These are phyloP conservation scores for Aspidapion aeneum DNA, from an alignment of 2,888 invertebrate genomes.

Conservation along the genomic window DNA sequence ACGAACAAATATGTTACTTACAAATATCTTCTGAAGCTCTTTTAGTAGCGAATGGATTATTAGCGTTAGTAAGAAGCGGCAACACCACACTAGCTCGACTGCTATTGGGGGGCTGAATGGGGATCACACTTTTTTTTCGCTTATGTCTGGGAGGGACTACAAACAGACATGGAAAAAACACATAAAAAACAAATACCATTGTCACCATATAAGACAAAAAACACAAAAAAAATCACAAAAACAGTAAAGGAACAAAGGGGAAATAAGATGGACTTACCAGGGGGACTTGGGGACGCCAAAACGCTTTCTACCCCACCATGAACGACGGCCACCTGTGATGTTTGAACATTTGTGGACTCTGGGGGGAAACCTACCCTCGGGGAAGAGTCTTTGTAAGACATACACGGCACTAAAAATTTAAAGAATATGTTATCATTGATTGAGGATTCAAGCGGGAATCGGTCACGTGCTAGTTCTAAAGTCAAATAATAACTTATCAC, in stretches of 20 bases:
- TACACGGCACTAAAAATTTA: constrained; percentile 24
- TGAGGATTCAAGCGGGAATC: no score
- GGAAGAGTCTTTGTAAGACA: constrained; percentile 24
- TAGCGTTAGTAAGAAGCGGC: constrained; percentile 59
- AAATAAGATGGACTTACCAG: no score
- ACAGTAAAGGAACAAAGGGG: no score
- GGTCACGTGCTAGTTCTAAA: no score
- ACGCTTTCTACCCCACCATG: constrained; percentile 46
- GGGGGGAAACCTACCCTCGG: constrained; percentile 24
- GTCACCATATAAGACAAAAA: no score
- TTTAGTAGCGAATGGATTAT: constrained; percentile 54
- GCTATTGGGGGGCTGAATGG: constrained; percentile 59
- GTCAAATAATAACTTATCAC: no score
- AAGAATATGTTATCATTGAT: no score
- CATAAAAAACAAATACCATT: no score
- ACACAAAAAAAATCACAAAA: no score
- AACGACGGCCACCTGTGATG: constrained; percentile 45
- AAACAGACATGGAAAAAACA: no score
- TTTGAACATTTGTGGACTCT: constrained; percentile 24
- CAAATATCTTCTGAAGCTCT: constrained; percentile 52
- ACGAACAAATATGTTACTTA: constrained; percentile 34
- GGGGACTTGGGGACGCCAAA: constrained; percentile 57
- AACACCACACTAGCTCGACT: constrained; percentile 75
- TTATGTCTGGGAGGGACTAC: constrained; percentile 47
- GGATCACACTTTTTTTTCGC: constrained; percentile 47